A percentile compares a stretch with the other conserved stretches of the same genome.
These are phyloP conservation scores for Apamea monoglypha DNA, from an alignment of 2,888 invertebrate species.

Conservation along the genomic window DNA sequence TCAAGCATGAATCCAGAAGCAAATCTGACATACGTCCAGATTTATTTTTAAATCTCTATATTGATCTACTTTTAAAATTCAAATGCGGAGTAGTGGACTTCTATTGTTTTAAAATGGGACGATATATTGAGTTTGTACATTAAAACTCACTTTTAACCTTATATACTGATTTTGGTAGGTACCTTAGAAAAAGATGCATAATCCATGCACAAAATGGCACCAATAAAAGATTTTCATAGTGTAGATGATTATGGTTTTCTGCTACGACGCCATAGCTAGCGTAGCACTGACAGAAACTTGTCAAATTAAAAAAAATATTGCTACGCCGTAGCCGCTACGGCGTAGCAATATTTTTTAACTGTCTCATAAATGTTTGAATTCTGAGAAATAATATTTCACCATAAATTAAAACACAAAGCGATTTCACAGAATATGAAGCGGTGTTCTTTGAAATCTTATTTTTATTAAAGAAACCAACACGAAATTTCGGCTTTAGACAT, in stretches of 20 bases:
- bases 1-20: neutral
- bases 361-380: neutral
- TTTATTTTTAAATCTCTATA: neutral
- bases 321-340: neutral
- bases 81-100: neutral
- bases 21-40: neutral
- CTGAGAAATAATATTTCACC: neutral
- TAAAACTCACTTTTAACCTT: neutral
- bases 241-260: neutral
- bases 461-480: constrained; percentile 11
- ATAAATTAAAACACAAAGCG: neutral
- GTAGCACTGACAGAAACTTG: neutral
- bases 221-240: neutral
- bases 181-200: neutral
- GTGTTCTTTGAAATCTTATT: constrained; percentile 6
- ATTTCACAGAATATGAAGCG: neutral
- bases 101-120: neutral
- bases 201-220: neutral
- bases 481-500: constrained; percentile 7
- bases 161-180: neutral
- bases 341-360: neutral
- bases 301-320: neutral
- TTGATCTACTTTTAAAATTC: neutral
- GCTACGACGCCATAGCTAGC: neutral
- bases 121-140: neutral